Percentiles rank a stretch among this genome's conserved stretches.
These are phyloP conservation scores for Rhinopomastus cyanomelas DNA, from an alignment of 2,113 vertebrate species.

Conservation along the genomic window DNA sequence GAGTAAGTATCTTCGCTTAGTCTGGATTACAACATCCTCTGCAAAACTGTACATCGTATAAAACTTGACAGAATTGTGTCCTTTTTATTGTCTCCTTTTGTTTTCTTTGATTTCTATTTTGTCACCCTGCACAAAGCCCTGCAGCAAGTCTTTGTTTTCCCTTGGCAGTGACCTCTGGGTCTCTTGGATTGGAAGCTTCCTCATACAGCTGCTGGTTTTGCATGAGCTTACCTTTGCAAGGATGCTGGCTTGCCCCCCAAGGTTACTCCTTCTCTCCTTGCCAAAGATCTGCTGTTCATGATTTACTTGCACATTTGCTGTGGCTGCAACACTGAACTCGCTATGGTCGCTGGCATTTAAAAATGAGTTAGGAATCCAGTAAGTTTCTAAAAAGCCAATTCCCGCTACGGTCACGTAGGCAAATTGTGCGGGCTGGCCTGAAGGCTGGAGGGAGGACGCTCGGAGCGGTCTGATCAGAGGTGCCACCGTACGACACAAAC, in stretches of 20 bases:
- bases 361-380: slow-evolving; percentile 63
- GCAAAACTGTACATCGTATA: slow-evolving; percentile 50
- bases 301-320: slow-evolving; percentile 74
- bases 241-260: slow-evolving; percentile 63
- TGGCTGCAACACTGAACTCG: slow-evolving; percentile 73
- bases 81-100: slow-evolving; percentile 41
- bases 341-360: slow-evolving; percentile 68
- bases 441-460: background rate
- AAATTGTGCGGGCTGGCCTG: background rate
- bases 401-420: background rate
- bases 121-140: slow-evolving; percentile 47
- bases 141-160: slow-evolving; percentile 53
- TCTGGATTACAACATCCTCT: slow-evolving; percentile 15
- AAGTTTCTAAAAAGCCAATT: slow-evolving; percentile 30
- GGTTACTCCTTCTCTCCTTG: slow-evolving; percentile 68
- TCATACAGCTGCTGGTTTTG: slow-evolving; percentile 73
- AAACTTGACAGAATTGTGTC: slow-evolving; percentile 42
- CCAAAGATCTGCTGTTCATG: slow-evolving; percentile 62
- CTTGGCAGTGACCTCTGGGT: slow-evolving; percentile 58
- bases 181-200: slow-evolving; percentile 66
- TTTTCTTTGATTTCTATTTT: slow-evolving; percentile 31
- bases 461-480: background rate
- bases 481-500: background rate
- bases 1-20: slow-evolving; percentile 65
- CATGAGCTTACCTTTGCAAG: slow-evolving; percentile 77